Percentiles rank a stretch among this genome's conserved stretches.
Conservation (phyloP, 92 coral and sea anemone genomes). For the Blastomussa wellsi region DNA sequence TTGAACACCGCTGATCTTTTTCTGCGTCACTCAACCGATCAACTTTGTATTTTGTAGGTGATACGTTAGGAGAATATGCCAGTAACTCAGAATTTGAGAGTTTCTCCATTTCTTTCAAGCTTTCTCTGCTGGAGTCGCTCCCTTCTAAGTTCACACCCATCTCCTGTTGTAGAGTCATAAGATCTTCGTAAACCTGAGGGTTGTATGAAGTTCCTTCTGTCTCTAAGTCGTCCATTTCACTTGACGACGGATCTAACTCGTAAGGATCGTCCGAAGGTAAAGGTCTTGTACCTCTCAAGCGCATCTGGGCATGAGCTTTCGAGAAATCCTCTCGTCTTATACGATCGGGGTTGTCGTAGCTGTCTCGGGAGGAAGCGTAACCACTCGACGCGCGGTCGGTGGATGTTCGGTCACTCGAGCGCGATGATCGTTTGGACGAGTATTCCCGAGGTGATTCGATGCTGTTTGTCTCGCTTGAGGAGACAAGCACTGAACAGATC, state of each 20-base stretch:
- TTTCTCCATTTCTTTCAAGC: slow-evolving; percentile 59
- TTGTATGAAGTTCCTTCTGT: slow-evolving; percentile 58
- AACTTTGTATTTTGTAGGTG: slow-evolving; percentile 75
- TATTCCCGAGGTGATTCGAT: slow-evolving; percentile 69
- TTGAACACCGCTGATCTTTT: slow-evolving; percentile 89
- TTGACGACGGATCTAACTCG: slow-evolving; percentile 77
- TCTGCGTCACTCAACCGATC: slow-evolving; percentile 72
- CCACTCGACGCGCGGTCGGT: slow-evolving; percentile 66
- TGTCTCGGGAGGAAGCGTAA: slow-evolving; percentile 47
- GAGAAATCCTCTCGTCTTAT: slow-evolving; percentile 35
- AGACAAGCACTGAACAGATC: slow-evolving; percentile 72
- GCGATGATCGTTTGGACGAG: slow-evolving; percentile 55
- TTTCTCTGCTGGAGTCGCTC: slow-evolving; percentile 58
- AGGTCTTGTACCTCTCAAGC: slow-evolving; percentile 40
- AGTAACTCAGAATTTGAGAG: slow-evolving; percentile 64
- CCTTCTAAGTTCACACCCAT: slow-evolving; percentile 71
- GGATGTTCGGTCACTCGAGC: slow-evolving; percentile 72
- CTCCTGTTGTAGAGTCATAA: slow-evolving; percentile 61
- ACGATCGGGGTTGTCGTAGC: slow-evolving; percentile 44
- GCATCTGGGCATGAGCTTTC: slow-evolving; percentile 42
- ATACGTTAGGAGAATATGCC: slow-evolving; percentile 49
- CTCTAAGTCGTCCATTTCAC: slow-evolving; percentile 60
- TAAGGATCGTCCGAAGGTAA: slow-evolving; percentile 74
- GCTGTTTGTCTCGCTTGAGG: slow-evolving; percentile 89
- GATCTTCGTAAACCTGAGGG: slow-evolving; percentile 55